A percentile compares a stretch with the other conserved stretches of the same genome.
phyloP scores from a whole-genome alignment of 37 sponge, comb jelly and placozoan species.

The Mnemiopsis leidyi region DNA sequence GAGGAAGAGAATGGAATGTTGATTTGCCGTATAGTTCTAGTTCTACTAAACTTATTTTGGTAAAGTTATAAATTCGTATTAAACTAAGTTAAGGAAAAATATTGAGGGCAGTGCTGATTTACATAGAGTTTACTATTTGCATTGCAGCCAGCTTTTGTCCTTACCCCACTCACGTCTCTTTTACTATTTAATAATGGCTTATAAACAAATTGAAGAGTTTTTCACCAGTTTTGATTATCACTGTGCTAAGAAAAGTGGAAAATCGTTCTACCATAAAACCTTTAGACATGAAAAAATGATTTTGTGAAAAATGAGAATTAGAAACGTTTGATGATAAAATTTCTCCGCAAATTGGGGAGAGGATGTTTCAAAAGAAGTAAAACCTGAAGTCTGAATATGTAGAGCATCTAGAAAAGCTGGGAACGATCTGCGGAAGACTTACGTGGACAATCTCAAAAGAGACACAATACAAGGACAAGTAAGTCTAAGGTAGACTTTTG shows the following conservation, averaged over 20 bases:
- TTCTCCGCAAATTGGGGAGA: not conserved
- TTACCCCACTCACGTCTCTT: conserved; percentile 4
- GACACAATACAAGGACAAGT: not conserved
- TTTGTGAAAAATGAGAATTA: not conserved
- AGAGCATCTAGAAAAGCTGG: not conserved
- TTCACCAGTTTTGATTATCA: not conserved
- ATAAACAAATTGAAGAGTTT: not conserved
- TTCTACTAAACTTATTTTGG: not conserved
- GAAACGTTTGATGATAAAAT: not conserved
- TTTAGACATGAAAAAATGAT: not conserved
- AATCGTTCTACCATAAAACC: not conserved
- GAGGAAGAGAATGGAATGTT: not conserved
- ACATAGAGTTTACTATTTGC: not conserved
- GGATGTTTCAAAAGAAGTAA: not conserved
- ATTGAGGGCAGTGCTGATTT: not conserved
- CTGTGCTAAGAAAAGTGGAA: not conserved
- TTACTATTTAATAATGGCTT: not conserved
- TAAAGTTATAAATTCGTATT: not conserved
- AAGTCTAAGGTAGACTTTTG: not conserved
- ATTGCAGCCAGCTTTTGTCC: not conserved
- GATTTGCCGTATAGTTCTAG: not conserved
- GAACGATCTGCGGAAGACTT: not conserved
- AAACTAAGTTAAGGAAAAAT: not conserved
- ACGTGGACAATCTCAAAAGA: not conserved
- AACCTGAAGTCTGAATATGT: not conserved